These are phyloP conservation scores for Theonella swinhoei DNA, from an alignment of 37 sponge, comb jelly and placozoan genomes.

Conservation along the genomic window DNA sequence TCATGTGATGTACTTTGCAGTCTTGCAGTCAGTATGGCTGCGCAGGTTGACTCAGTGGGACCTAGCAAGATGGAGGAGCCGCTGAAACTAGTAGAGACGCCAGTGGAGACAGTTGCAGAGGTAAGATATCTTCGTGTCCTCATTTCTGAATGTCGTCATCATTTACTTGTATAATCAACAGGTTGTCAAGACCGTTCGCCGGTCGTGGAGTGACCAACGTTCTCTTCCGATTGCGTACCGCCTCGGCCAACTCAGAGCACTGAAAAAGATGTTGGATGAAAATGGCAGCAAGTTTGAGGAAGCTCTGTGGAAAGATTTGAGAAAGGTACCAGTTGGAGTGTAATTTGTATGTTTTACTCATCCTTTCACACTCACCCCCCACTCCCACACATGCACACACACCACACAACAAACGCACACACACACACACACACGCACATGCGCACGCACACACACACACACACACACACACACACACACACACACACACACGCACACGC, in stretches of 20 bases:
- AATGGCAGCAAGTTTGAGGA: neutral
- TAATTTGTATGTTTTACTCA: neutral
- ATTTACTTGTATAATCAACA: too few species aligned
- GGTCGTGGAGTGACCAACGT: neutral
- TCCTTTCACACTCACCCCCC: neutral
- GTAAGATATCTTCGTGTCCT: neutral
- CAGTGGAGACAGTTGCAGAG: neutral
- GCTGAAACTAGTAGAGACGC: neutral
- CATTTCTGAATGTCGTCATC: too few species aligned
- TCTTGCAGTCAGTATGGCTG: too few species aligned
- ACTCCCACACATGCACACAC: constrained; percentile 6
- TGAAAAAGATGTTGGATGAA: neutral
- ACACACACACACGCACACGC: constrained; percentile 15
- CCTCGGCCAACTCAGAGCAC: neutral
- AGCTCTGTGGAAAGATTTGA: neutral
- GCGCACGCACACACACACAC: constrained; percentile 2
- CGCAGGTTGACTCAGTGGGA: neutral
- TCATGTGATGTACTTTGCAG: too few species aligned
- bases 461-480: constrained; percentile 21
- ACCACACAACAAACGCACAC: too few species aligned
- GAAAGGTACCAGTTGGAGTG: neutral
- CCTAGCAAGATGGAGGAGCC: neutral
- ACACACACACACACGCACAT: neutral
- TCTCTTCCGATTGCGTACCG: neutral
- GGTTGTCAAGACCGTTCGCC: neutral